Evolutionary conservation across 2,888 invertebrate genomes (phyloP).

Genomic region (Deilephila porcellus): DNA sequence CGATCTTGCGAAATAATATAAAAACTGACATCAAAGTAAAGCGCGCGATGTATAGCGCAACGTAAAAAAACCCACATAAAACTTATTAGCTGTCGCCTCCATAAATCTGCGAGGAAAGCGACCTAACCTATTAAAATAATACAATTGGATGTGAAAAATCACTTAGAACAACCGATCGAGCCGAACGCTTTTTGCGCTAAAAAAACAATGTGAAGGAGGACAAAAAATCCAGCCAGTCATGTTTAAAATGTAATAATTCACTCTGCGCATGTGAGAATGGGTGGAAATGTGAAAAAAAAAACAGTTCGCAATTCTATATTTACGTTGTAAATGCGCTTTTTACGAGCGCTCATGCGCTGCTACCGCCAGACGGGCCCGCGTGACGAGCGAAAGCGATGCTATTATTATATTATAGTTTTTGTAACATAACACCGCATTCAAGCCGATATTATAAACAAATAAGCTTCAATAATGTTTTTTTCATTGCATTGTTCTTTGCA

Average conservation of each 20-base stretch:
- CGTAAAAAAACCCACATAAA: background rate
- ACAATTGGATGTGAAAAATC: conserved; percentile 55
- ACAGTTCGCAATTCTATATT: conserved; percentile 73
- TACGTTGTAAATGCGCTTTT: conserved; percentile 78
- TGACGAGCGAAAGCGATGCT: conserved; percentile 46
- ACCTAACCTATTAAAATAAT: conserved; percentile 32
- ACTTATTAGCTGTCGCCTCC: conserved; percentile 14
- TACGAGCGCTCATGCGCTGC: conserved; percentile 67
- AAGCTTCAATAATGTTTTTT: background rate
- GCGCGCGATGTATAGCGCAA: background rate
- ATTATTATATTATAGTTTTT: conserved; percentile 17
- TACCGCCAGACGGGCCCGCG: conserved; percentile 48
- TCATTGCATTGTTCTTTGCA: background rate
- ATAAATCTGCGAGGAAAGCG: conserved; percentile 34
- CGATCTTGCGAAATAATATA: background rate
- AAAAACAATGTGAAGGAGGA: conserved; percentile 40
- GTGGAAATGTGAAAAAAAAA: conserved; percentile 53
- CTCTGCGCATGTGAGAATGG: conserved; percentile 62
- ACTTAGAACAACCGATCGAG: conserved; percentile 40
- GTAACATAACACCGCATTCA: conserved; percentile 32
- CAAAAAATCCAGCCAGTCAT: conserved; percentile 40
- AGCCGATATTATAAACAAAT: conserved; percentile 19
- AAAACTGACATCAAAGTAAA: background rate
- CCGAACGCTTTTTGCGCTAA: conserved; percentile 39
- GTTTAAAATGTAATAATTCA: conserved; percentile 69